phyloP scores from a whole-genome alignment of 2,113 vertebrate genomes.

The Chlamydotis undulata region DNA sequence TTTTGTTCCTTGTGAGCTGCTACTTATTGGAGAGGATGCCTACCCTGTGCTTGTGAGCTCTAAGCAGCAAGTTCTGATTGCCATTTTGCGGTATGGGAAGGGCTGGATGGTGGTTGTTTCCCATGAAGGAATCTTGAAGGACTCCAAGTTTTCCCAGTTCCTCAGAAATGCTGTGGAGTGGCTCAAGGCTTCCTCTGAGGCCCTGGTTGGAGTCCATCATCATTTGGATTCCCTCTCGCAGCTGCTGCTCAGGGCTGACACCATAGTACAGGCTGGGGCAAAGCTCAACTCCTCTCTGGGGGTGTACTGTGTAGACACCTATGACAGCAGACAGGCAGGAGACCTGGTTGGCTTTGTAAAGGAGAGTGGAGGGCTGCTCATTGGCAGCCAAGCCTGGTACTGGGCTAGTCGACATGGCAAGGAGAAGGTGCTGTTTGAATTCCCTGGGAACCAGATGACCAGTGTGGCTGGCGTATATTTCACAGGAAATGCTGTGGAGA shows the following conservation, averaged over 20 bases:
- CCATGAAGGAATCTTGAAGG: constrained; percentile 81
- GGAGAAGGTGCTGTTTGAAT: constrained; percentile 77
- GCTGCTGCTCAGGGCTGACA: constrained; percentile 62
- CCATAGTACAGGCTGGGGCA: constrained; percentile 50
- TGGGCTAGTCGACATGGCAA: constrained; percentile 78
- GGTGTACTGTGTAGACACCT: constrained; percentile 83
- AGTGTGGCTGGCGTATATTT: constrained; percentile 88
- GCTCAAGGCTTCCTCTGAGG: constrained; percentile 76
- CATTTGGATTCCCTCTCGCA: constrained; percentile 65
- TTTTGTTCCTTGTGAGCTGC: constrained; percentile 73
- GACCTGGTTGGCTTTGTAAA: constrained; percentile 82
- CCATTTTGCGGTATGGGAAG: constrained; percentile 74
- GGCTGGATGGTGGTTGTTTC: constrained; percentile 85
- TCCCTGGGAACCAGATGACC: constrained; percentile 86
- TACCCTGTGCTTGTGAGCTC: constrained; percentile 73
- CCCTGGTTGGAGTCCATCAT: constrained; percentile 75
- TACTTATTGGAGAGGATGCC: constrained; percentile 69
- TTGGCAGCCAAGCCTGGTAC: constrained; percentile 86
- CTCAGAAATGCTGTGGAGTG: constrained; percentile 83
- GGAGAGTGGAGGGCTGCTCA: constrained; percentile 83
- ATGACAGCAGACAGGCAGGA: constrained; percentile 58
- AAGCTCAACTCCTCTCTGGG: constrained; percentile 57
- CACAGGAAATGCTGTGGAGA: constrained; percentile 69
- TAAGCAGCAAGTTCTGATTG: constrained; percentile 73
- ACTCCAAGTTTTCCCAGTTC: constrained; percentile 73